These are phyloP conservation scores for Griposia aprilina DNA, from an alignment of 2,888 invertebrate genomes.

Conservation along the genomic window DNA sequence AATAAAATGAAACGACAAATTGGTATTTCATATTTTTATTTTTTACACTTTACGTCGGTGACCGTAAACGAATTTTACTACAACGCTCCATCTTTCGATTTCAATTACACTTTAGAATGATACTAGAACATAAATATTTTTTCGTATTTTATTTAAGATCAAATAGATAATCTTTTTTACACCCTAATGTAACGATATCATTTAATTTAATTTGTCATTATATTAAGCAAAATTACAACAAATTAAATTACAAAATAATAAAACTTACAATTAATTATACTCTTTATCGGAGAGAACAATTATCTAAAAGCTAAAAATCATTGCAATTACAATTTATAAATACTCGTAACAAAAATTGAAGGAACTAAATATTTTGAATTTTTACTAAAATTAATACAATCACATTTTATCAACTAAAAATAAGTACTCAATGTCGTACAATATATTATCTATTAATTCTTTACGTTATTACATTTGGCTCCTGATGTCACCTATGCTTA, in stretches of 20 bases:
- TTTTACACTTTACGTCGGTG: conserved; percentile 90
- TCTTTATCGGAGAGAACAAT: conserved; percentile 88
- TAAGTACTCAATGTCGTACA: conserved; percentile 83
- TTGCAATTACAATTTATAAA: conserved; percentile 85
- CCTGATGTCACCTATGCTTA: conserved; percentile 79
- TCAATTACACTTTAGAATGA: conserved; percentile 89
- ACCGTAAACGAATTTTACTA: conserved; percentile 90
- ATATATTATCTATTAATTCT: conserved; percentile 83
- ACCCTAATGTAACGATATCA: conserved; percentile 90
- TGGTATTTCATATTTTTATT: conserved; percentile 89
- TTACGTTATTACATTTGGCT: conserved; percentile 89
- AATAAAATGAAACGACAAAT: conserved; percentile 82
- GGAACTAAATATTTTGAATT: conserved; percentile 89
- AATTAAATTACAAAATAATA: conserved; percentile 85
- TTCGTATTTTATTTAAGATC: conserved; percentile 90
- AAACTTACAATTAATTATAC: conserved; percentile 88
- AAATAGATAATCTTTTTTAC: conserved; percentile 91
- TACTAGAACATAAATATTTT: conserved; percentile 91
- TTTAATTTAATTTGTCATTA: conserved; percentile 90
- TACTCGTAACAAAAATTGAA: conserved; percentile 88
- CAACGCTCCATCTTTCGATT: conserved; percentile 85
- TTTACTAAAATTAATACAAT: conserved; percentile 84
- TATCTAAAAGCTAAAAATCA: conserved; percentile 83
- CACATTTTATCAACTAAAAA: conserved; percentile 86
- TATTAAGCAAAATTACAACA: conserved; percentile 89